Conservation (phyloP, 2,888 invertebrate genomes). For the Zaprionus obscuricornis region DNA sequence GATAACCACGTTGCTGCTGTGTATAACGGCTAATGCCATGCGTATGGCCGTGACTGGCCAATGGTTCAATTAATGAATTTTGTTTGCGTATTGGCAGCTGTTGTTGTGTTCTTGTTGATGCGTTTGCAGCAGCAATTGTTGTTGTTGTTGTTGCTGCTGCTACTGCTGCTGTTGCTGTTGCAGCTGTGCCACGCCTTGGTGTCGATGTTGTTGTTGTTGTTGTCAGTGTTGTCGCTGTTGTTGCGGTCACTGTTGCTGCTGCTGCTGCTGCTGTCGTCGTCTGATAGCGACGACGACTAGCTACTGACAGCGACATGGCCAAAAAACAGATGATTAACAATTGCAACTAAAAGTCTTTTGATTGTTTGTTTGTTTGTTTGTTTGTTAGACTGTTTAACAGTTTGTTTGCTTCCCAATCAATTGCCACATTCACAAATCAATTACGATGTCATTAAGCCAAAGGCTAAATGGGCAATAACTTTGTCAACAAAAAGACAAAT, state of each 20-base stretch:
- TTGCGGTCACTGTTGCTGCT: no score
- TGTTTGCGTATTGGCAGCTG: constrained; percentile 65
- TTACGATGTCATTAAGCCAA: constrained; percentile 67
- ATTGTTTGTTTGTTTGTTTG: neutral
- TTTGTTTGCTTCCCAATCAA: constrained; percentile 54
- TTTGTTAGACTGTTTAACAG: constrained; percentile 23
- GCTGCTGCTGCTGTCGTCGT: constrained; percentile 44
- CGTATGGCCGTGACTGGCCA: constrained; percentile 26
- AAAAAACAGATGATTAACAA: constrained; percentile 12
- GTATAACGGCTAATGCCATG: constrained; percentile 45
- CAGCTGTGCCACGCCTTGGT: no score
- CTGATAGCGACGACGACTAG: constrained; percentile 73
- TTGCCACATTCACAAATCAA: constrained; percentile 68
- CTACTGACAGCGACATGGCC: constrained; percentile 72
- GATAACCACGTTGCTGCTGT: constrained; percentile 61
- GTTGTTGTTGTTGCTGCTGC: constrained; percentile 3
- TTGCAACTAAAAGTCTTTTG: constrained; percentile 7
- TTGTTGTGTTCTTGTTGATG: constrained; percentile 26
- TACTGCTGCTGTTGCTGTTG: no score
- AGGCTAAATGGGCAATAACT: constrained; percentile 59
- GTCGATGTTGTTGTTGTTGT: constrained; percentile 4
- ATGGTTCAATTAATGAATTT: constrained; percentile 72
- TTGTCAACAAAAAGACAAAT: constrained; percentile 63
- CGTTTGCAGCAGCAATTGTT: neutral
- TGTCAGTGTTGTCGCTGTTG: constrained; percentile 15